Evolutionary conservation across 2,797 vertebrate species (phyloP).

Genomic region (Spinus olivaceus): DNA sequence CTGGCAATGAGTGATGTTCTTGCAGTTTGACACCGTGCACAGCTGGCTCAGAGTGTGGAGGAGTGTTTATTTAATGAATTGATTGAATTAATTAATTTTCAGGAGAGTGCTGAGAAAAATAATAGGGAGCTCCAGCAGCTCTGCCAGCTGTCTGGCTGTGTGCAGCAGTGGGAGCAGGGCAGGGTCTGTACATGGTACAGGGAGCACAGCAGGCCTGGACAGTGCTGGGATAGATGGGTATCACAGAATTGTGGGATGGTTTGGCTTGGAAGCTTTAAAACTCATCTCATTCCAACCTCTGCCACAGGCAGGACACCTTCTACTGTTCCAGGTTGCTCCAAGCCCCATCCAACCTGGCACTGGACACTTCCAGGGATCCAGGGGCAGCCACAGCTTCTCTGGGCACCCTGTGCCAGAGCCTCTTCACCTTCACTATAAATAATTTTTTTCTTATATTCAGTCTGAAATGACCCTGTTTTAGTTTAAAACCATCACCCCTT

Average conservation of each 20-base stretch:
- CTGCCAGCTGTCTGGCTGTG: background rate
- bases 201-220: background rate
- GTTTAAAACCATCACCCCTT: background rate
- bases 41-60: background rate
- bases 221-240: background rate
- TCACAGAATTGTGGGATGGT: fast-evolving
- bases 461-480: background rate
- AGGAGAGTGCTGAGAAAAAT: background rate
- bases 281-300: fast-evolving
- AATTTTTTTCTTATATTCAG: background rate
- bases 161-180: background rate
- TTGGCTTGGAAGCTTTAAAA: background rate
- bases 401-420: background rate
- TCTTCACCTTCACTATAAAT: background rate
- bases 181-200: fast-evolving
- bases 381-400: background rate
- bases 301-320: background rate
- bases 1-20: background rate
- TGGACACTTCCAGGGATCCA: background rate
- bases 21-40: background rate
- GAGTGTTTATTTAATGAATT: slow-evolving; percentile 36
- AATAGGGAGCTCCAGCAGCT: background rate
- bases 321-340: fast-evolving
- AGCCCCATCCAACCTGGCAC: fast-evolving
- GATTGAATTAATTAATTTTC: slow-evolving; percentile 48